phyloP scores from a whole-genome alignment of 2,113 vertebrate genomes.

The Austrofundulus limnaeus region DNA sequence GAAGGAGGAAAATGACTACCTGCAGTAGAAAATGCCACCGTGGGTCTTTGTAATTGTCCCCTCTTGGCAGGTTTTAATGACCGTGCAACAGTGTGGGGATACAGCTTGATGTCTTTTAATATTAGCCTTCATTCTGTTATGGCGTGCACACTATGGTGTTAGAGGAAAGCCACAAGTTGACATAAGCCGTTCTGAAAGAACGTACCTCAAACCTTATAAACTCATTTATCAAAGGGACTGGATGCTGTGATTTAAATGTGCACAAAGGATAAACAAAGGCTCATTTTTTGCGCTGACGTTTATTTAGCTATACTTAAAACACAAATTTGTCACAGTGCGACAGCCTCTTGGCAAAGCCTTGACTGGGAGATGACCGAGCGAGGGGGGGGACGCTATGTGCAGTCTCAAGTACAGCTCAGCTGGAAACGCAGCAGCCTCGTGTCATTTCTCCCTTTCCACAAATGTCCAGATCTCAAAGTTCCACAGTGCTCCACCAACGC shows the following conservation, averaged over 20 bases:
- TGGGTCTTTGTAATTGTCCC: constrained; percentile 71
- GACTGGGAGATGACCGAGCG: constrained; percentile 12
- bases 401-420: constrained; percentile 20
- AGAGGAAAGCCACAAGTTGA: constrained; percentile 30
- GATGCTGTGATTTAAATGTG: constrained; percentile 29
- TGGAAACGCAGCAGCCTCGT: constrained; percentile 42
- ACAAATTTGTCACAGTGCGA: constrained; percentile 43
- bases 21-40: constrained; percentile 61
- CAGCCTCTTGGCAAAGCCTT: constrained; percentile 31
- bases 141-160: constrained; percentile 26
- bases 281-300: constrained; percentile 18
- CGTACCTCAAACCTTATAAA: constrained; percentile 18
- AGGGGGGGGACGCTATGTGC: constrained; percentile 9
- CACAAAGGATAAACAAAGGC: constrained; percentile 51
- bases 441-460: constrained; percentile 33
- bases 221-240: constrained; percentile 47
- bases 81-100: constrained; percentile 50
- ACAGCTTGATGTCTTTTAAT: constrained; percentile 61
- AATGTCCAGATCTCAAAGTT: constrained; percentile 26
- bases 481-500: constrained; percentile 45
- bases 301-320: constrained; percentile 51
- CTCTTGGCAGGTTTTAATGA: constrained; percentile 66
- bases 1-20: constrained; percentile 74
- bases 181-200: constrained; percentile 13
- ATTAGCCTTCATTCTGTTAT: constrained; percentile 55